Evolutionary conservation across 92 coral and sea anemone genomes (phyloP).

Genomic region (Isaurus tuberculatus): DNA sequence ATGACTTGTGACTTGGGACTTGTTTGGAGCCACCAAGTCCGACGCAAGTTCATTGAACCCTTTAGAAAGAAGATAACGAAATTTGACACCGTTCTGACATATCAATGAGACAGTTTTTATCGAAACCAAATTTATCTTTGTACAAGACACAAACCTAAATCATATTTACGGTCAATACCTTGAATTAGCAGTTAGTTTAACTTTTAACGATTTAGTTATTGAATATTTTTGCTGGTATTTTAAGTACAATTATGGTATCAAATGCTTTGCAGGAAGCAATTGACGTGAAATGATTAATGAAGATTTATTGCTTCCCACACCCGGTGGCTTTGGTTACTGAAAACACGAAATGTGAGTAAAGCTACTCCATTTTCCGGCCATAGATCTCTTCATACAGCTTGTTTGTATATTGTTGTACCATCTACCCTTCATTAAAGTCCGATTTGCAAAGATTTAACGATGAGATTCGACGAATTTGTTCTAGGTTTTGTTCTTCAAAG

Average conservation of each 20-base stretch:
- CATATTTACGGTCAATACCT: background rate
- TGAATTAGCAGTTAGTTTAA: too few species aligned
- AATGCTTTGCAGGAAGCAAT: conserved; percentile 32
- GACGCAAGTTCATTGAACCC: background rate
- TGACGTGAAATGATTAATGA: conserved; percentile 43
- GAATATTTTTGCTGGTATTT: background rate
- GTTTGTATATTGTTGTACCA: conserved; percentile 10
- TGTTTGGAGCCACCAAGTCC: conserved; percentile 13
- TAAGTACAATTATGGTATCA: background rate
- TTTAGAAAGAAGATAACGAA: conserved; percentile 12
- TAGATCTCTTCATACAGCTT: conserved; percentile 8
- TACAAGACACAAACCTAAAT: too few species aligned
- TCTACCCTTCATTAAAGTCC: background rate
- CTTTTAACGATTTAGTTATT: background rate
- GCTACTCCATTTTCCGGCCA: conserved; percentile 32
- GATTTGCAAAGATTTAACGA: background rate
- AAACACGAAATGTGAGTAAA: conserved; percentile 33
- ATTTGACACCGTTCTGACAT: background rate
- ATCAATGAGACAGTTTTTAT: background rate
- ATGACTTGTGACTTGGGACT: background rate
- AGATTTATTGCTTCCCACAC: conserved; percentile 49
- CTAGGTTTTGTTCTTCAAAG: conserved; percentile 9
- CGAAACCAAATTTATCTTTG: background rate
- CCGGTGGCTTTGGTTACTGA: conserved; percentile 36
- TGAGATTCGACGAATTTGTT: background rate